These are phyloP conservation scores for Branchinecta lindahli DNA, from an alignment of 1,140 invertebrate genomes.

Conservation along the genomic window DNA sequence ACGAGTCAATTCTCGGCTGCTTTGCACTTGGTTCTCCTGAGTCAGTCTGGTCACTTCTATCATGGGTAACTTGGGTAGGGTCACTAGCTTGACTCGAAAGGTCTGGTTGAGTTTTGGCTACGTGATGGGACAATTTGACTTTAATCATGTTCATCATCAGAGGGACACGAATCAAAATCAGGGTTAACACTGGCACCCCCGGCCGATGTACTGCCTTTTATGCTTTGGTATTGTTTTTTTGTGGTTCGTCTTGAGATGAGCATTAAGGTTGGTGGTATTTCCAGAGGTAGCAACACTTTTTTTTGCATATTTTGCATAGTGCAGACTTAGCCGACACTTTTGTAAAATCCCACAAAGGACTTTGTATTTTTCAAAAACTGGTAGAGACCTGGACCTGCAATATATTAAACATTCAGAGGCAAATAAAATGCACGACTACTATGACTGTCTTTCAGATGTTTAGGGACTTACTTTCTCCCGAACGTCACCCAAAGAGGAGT, in stretches of 20 bases:
- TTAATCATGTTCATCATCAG: neutral
- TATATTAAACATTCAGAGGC: slow-evolving; percentile 6
- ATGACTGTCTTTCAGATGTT: neutral
- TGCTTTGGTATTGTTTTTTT: slow-evolving; percentile 9
- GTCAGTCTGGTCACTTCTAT: slow-evolving; percentile 4
- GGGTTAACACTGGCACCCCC: neutral
- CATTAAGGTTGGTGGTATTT: slow-evolving; percentile 8
- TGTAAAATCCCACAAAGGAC: neutral
- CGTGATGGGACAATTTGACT: neutral
- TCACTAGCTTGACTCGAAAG: neutral
- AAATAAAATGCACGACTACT: neutral
- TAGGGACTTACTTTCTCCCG: neutral
- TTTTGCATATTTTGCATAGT: slow-evolving; percentile 9
- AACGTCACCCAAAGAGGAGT: neutral
- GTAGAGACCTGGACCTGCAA: slow-evolving; percentile 7
- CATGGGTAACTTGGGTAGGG: slow-evolving; percentile 1
- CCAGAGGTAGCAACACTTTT: slow-evolving; percentile 5
- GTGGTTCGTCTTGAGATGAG: slow-evolving; percentile 1
- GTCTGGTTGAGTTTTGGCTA: neutral
- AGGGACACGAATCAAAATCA: slow-evolving; percentile 1
- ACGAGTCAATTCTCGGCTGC: neutral
- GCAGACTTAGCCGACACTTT: slow-evolving; percentile 8
- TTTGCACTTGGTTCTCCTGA: slow-evolving; percentile 5
- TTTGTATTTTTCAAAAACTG: slow-evolving; percentile 6
- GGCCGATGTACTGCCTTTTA: slow-evolving; percentile 4